phyloP scores from a whole-genome alignment of 2,888 invertebrate species.

The Agrilus cyanescens region DNA sequence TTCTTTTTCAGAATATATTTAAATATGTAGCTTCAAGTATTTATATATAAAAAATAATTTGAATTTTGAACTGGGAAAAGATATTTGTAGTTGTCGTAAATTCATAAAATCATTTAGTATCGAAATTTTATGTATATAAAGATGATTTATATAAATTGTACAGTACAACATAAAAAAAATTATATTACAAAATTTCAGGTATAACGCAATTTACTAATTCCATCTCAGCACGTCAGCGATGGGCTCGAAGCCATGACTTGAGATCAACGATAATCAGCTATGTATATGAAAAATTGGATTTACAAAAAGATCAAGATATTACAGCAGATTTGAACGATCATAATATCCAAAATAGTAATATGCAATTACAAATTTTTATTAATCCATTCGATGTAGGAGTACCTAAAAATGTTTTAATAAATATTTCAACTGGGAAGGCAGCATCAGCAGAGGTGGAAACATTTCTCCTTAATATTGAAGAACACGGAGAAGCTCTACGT shows the following conservation, averaged over 20 bases:
- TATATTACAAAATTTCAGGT: neutral
- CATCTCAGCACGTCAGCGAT: conserved; percentile 20
- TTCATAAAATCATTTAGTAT: no score
- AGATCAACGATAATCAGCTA: conserved; percentile 17
- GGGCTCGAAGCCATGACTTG: conserved; percentile 16
- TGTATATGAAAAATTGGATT: conserved; percentile 15
- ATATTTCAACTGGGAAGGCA: conserved; percentile 20
- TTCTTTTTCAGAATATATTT: no score
- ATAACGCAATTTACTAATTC: conserved; percentile 13
- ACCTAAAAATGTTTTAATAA: conserved; percentile 15
- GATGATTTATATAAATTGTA: no score
- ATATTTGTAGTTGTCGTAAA: no score
- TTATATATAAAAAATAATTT: no score
- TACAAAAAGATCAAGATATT: conserved; percentile 18
- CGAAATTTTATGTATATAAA: no score
- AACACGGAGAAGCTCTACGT: conserved; percentile 15
- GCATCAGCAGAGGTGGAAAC: conserved; percentile 13
- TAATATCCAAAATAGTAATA: conserved; percentile 14
- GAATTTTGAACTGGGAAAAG: no score
- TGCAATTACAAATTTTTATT: conserved; percentile 13
- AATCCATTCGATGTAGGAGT: conserved; percentile 15
- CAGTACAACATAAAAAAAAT: no score
- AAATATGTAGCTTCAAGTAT: no score
- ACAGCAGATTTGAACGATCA: conserved; percentile 17
- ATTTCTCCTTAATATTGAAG: conserved; percentile 17